A percentile compares a stretch with the other conserved stretches of the same genome.
Conservation (phyloP, 2,113 vertebrate species). For the Gracilinanus agilis region DNA sequence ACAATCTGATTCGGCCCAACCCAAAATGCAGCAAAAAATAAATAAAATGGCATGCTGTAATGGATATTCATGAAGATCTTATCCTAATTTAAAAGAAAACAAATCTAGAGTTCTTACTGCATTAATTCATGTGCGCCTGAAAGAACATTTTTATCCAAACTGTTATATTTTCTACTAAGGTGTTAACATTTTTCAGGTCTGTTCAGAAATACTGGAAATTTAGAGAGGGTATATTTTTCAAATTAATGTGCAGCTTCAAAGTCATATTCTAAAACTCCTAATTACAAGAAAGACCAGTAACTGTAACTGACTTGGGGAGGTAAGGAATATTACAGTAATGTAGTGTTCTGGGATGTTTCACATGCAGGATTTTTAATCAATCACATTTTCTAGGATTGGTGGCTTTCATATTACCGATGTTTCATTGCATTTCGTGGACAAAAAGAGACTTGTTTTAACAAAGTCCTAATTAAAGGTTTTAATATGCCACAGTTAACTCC, state of each 20-base stretch:
- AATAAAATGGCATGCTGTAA: constrained; percentile 79
- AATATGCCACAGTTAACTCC: not conserved
- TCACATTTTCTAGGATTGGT: constrained; percentile 13
- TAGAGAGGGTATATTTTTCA: constrained; percentile 56
- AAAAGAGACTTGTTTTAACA: constrained; percentile 1
- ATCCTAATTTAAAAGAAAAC: constrained; percentile 81
- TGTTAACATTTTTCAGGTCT: constrained; percentile 76
- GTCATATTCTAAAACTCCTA: constrained; percentile 54
- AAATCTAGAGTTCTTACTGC: constrained; percentile 82
- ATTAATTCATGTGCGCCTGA: constrained; percentile 80
- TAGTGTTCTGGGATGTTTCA: not conserved
- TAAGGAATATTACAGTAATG: not conserved
- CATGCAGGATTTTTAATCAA: constrained; percentile 11
- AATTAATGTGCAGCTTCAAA: constrained; percentile 2
- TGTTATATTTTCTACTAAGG: constrained; percentile 78
- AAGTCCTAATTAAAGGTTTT: not conserved
- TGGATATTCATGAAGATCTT: constrained; percentile 81
- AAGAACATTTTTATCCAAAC: constrained; percentile 81
- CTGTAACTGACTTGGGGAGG: not conserved
- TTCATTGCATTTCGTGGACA: not conserved
- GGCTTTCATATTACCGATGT: constrained; percentile 21
- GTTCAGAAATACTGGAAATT: constrained; percentile 65
- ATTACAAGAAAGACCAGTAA: constrained; percentile 36
- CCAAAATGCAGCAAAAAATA: constrained; percentile 59
- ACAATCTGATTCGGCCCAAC: constrained; percentile 70